Conservation (phyloP, 2,113 vertebrate genomes). For the Pterocles burchelli region DNA sequence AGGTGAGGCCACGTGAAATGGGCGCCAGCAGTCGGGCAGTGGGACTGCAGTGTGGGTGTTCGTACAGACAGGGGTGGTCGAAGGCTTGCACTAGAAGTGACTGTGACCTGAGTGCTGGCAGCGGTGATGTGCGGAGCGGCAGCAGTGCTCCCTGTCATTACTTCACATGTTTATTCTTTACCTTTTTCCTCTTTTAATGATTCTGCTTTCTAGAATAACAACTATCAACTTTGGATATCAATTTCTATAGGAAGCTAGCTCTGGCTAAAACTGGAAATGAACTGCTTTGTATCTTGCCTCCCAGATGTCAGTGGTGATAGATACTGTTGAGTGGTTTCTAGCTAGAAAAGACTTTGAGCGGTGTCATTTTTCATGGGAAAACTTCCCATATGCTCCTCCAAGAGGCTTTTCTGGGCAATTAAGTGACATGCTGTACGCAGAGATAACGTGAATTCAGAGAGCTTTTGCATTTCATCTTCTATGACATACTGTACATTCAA, state of each 20-base stretch:
- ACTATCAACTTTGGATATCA: not conserved
- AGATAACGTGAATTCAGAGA: not conserved
- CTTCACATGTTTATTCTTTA: not conserved
- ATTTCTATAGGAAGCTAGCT: not conserved
- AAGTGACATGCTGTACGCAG: not conserved
- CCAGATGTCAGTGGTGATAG: constrained; percentile 38
- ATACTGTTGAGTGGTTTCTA: constrained; percentile 31
- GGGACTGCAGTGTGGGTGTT: too few relatives aligned
- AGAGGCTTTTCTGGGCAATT: constrained; percentile 32
- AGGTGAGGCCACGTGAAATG: not conserved
- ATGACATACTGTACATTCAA: not conserved
- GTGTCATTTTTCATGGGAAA: constrained; percentile 44
- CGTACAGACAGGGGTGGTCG: fast-evolving
- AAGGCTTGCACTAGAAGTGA: not conserved
- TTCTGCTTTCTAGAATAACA: not conserved
- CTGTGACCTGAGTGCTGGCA: not conserved
- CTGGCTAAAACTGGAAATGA: not conserved
- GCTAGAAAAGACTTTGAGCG: not conserved
- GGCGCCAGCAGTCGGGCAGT: not conserved
- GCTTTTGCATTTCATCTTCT: not conserved
- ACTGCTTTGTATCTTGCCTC: constrained; percentile 13
- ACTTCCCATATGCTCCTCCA: constrained; percentile 34
- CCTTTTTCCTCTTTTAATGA: not conserved
- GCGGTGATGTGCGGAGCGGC: not conserved
- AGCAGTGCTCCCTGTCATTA: not conserved